These are phyloP conservation scores for Neuroterus valhalla DNA, from an alignment of 1,140 invertebrate genomes.

Conservation along the genomic window DNA sequence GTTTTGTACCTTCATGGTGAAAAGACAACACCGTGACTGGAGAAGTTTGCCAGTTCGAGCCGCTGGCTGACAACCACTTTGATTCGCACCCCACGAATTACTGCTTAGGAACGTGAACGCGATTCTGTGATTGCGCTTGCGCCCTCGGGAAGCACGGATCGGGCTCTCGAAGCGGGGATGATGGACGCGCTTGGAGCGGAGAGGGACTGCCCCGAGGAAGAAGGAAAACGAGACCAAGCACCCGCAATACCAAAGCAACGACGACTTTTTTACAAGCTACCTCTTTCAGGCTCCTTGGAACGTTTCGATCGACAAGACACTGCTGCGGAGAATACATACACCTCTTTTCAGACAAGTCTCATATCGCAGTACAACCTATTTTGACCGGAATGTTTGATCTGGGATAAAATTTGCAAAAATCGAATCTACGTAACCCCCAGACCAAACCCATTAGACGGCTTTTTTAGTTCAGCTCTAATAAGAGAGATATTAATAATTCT, in stretches of 20 bases:
- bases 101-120: constrained; percentile 60
- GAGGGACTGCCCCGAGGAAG: constrained; percentile 46
- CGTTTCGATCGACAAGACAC: constrained; percentile 27
- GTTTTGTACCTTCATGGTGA: constrained; percentile 54
- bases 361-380: not conserved
- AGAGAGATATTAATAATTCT: no score
- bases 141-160: constrained; percentile 39
- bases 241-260: constrained; percentile 5
- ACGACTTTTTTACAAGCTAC: constrained; percentile 24
- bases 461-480: no score
- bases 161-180: constrained; percentile 42
- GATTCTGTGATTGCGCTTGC: constrained; percentile 56
- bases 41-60: constrained; percentile 44
- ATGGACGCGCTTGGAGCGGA: no score
- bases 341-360: not conserved
- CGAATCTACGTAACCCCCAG: no score
- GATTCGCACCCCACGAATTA: constrained; percentile 67
- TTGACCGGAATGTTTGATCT: no score
- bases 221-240: constrained; percentile 13
- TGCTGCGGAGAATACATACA: not conserved
- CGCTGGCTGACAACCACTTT: constrained; percentile 59
- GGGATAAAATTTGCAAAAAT: no score
- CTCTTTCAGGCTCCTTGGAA: constrained; percentile 29
- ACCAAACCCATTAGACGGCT: no score
- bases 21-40: constrained; percentile 50